A percentile compares a stretch with the other conserved stretches of the same genome.
These are phyloP conservation scores for Anastrepha obliqua DNA, from an alignment of 1,140 invertebrate species.

Conservation along the genomic window DNA sequence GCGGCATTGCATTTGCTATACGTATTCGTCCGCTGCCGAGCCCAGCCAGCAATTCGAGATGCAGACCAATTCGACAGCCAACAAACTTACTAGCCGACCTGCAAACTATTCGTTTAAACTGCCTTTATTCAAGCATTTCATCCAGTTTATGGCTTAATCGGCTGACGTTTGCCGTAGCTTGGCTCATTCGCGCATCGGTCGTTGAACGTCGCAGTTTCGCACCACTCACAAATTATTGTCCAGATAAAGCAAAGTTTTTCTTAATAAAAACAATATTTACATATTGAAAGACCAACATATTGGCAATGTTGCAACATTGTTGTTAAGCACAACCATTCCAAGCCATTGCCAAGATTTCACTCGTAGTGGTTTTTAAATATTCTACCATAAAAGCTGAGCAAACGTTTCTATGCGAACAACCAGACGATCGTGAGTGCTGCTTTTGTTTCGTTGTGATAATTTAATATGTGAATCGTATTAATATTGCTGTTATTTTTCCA, in stretches of 20 bases:
- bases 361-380: neutral
- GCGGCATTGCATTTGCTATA: slow-evolving; percentile 4
- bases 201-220: slow-evolving; percentile 57
- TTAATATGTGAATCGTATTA: neutral
- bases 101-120: slow-evolving; percentile 20
- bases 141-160: slow-evolving; percentile 57
- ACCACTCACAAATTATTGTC: slow-evolving; percentile 1
- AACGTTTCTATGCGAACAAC: neutral
- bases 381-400: neutral
- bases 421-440: slow-evolving; percentile 15
- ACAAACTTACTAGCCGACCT: slow-evolving; percentile 28
- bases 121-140: slow-evolving; percentile 38
- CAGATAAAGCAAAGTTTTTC: neutral
- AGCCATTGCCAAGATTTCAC: neutral
- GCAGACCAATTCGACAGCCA: slow-evolving; percentile 13
- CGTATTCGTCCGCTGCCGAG: slow-evolving; percentile 8
- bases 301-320: neutral
- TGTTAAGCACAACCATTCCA: neutral
- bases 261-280: neutral
- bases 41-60: slow-evolving; percentile 8
- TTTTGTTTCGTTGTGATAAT: neutral
- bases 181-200: slow-evolving; percentile 57
- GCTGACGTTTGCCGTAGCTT: slow-evolving; percentile 53
- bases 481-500: neutral
- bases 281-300: neutral